Evolutionary conservation across 1,140 invertebrate genomes (phyloP).

Genomic region (Drosophila repletoides): DNA sequence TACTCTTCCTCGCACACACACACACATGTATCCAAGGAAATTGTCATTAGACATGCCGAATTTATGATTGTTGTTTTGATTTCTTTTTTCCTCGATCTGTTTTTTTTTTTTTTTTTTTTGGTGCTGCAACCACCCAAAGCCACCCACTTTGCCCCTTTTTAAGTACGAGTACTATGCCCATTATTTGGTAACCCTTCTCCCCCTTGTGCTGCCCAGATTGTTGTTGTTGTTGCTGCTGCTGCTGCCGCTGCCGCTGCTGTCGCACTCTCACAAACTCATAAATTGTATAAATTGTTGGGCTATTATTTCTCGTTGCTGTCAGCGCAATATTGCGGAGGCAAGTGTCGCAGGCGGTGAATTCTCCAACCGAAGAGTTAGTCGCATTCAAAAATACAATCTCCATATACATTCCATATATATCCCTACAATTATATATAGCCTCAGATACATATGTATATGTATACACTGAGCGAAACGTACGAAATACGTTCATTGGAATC

Average conservation of each 20-base stretch:
- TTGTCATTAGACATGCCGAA: constrained; percentile 80
- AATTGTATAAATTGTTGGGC: constrained; percentile 80
- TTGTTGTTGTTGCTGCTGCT: constrained; percentile 9
- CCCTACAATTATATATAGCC: background rate
- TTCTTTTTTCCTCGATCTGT: constrained; percentile 46
- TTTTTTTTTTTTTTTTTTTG: constrained; percentile 1
- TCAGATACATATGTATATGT: constrained; percentile 8
- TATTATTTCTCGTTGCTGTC: constrained; percentile 80
- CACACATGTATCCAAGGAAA: constrained; percentile 43
- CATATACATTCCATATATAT: background rate
- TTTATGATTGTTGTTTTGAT: constrained; percentile 77
- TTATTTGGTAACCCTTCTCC: constrained; percentile 51
- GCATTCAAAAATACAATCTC: constrained; percentile 8
- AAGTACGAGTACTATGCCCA: constrained; percentile 33
- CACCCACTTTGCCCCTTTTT: background rate
- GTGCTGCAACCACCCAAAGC: constrained; percentile 3
- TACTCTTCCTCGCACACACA: background rate
- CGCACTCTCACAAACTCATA: constrained; percentile 66
- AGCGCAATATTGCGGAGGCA: constrained; percentile 73
- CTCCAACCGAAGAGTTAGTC: background rate
- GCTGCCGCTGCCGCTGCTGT: constrained; percentile 34
- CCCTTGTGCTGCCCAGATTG: background rate
- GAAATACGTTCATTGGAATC: too few relatives aligned
- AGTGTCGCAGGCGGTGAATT: constrained; percentile 25
- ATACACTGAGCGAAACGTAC: too few relatives aligned